Evolutionary conservation across 2,888 invertebrate species (phyloP).

Genomic region (Noctua fimbriata): DNA sequence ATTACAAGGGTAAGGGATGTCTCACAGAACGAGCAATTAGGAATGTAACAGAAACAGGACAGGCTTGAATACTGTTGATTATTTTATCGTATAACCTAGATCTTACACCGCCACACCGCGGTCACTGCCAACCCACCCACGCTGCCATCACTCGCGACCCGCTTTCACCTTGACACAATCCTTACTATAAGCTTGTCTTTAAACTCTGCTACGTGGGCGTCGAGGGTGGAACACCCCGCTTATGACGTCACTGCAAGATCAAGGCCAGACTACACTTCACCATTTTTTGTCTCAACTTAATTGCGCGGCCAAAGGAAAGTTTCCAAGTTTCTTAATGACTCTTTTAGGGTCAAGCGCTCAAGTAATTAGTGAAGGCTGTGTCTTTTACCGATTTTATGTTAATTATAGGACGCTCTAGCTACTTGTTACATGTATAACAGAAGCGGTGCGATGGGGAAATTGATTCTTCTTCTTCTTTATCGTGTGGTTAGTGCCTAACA

Average conservation of each 20-base stretch:
- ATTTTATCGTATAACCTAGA: not conserved
- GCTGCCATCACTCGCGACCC: not conserved
- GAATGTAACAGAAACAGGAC: too few species aligned
- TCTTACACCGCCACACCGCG: not conserved
- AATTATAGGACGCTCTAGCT: not conserved
- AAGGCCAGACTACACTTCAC: slow-evolving; percentile 59
- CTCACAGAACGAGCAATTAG: too few species aligned
- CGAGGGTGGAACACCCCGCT: slow-evolving; percentile 50
- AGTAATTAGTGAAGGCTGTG: slow-evolving; percentile 20
- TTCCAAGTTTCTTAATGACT: slow-evolving; percentile 41
- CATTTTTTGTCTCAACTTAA: slow-evolving; percentile 59
- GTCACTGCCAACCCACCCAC: not conserved
- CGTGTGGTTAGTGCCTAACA: too few species aligned
- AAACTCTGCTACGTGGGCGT: slow-evolving; percentile 61
- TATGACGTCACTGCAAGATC: slow-evolving; percentile 70
- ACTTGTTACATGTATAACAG: not conserved
- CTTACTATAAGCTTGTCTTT: slow-evolving; percentile 29
- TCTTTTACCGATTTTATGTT: slow-evolving; percentile 13
- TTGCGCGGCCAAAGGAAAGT: slow-evolving; percentile 46
- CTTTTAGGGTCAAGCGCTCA: slow-evolving; percentile 20
- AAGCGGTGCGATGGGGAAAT: too few species aligned
- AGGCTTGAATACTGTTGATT: not conserved
- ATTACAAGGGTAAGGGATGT: too few species aligned
- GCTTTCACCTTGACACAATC: not conserved
- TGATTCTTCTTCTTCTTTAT: too few species aligned